A percentile compares a stretch with the other conserved stretches of the same genome.
Conservation (phyloP, 2,113 vertebrate genomes). For the Labeo rohita region DNA sequence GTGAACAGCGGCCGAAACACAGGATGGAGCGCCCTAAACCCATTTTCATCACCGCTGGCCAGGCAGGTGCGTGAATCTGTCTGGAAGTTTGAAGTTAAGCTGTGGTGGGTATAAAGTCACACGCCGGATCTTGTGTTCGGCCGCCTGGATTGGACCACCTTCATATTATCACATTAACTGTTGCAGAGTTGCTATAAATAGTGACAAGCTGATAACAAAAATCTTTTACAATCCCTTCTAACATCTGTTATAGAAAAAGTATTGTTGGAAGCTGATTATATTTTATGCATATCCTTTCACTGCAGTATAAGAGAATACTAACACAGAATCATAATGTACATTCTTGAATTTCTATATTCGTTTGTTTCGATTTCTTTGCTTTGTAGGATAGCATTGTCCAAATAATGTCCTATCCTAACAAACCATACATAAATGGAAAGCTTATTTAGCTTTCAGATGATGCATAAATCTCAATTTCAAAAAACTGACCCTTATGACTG, state of each 20-base stretch:
- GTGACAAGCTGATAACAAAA: slow-evolving; percentile 28
- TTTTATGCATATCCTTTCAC: not conserved
- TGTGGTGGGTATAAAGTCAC: slow-evolving; percentile 49
- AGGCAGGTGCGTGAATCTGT: slow-evolving; percentile 12
- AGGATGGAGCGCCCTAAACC: slow-evolving; percentile 69
- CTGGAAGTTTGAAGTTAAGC: slow-evolving; percentile 27
- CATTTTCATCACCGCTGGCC: slow-evolving; percentile 68
- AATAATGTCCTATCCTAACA: too few species aligned
- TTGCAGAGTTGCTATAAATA: slow-evolving; percentile 35
- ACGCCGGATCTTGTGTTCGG: slow-evolving; percentile 18
- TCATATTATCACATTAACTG: slow-evolving; percentile 21
- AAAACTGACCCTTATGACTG: too few species aligned
- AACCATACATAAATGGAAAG: too few species aligned
- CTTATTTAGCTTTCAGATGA: too few species aligned
- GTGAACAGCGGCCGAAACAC: slow-evolving; percentile 68
- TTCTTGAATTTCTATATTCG: not conserved
- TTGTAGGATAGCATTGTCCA: not conserved
- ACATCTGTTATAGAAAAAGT: not conserved
- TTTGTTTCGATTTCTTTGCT: not conserved
- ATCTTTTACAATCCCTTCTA: not conserved
- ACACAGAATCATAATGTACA: not conserved
- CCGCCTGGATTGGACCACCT: not conserved
- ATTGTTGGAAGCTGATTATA: not conserved
- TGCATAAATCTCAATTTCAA: too few species aligned
- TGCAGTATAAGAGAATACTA: not conserved